Base-by-base conservation (phyloP, 2,888 invertebrate genomes). In the Allygus modestus region DNA sequence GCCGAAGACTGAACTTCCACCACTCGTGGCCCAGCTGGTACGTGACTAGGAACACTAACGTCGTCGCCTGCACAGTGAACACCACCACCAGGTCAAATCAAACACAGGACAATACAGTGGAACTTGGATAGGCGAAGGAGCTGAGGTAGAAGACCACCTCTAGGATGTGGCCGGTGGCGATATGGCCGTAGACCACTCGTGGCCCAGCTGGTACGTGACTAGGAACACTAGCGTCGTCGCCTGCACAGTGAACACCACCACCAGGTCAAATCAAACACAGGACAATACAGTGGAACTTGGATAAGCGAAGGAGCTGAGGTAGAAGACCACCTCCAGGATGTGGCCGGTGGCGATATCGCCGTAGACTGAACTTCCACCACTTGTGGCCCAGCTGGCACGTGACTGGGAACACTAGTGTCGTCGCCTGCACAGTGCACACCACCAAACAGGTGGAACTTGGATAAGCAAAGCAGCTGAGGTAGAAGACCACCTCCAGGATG, bases 71-170 rank as follows among this genome's bases (percentile, higher is more conserved):
- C 37, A 88, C 88, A 86, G n/a, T n/a, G n/a, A n/a, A n/a, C n/a
- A n/a, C n/a, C n/a, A n/a, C n/a, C n/a, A n/a, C n/a, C n/a, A n/a
- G n/a, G n/a, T n/a, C n/a, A n/a, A n/a, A n/a, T n/a, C n/a, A n/a
- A n/a, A n/a, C n/a, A n/a, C n/a, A n/a, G n/a, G n/a, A n/a, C n/a
- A n/a, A n/a, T n/a, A n/a, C n/a, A n/a, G n/a, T n/a, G n/a, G n/a
- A n/a, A n/a, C n/a, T n/a, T n/a, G n/a, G n/a, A n/a, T n/a, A 93
- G 51, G 94, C 92, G 89, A 97, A 92, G 12, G 97, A 96, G 85
- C 96, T 96, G 87, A 96, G 92, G 91, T 98, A 98, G 84, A 99
- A 93, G 26, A 96, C 90, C 86, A 96, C 91, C 92, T 99, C 99
- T 90, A 98, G 96, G 41, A 81, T 43, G 86, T 94, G 92, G 31